phyloP scores from a whole-genome alignment of 2,888 invertebrate species.

The Melanchra persicariae region DNA sequence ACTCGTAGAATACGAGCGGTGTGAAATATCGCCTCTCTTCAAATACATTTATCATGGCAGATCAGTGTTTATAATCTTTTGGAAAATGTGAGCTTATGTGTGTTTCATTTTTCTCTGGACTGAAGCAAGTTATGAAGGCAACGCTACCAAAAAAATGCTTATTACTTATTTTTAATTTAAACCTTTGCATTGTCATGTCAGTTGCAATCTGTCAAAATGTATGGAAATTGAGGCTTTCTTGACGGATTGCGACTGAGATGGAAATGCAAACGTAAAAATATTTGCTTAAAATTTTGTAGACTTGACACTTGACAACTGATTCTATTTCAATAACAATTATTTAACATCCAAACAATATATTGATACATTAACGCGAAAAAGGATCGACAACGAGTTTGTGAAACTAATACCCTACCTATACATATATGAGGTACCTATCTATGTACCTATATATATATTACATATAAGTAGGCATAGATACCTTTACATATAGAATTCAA shows the following conservation, averaged over 20 bases:
- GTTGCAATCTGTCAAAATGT: too few species aligned
- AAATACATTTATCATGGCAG: conserved; percentile 32
- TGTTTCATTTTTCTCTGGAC: neutral
- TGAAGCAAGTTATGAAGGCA: neutral
- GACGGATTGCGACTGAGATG: too few species aligned
- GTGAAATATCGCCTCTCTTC: conserved; percentile 24
- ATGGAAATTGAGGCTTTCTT: too few species aligned
- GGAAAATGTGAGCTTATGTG: neutral
- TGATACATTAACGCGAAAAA: neutral
- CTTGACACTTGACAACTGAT: too few species aligned
- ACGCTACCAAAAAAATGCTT: too few species aligned
- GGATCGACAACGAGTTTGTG: neutral
- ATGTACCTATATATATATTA: conserved; percentile 3
- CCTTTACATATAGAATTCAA: conserved; percentile 25
- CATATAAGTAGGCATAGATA: neutral
- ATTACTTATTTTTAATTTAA: too few species aligned
- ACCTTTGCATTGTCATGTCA: too few species aligned
- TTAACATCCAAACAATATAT: neutral
- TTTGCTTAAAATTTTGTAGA: too few species aligned
- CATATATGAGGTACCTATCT: too few species aligned
- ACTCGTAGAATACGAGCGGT: conserved; percentile 16
- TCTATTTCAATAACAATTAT: neutral
- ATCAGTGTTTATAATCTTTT: conserved; percentile 28
- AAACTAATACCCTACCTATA: conserved; percentile 17
- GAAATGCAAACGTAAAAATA: too few species aligned